Evolutionary conservation across 2,797 vertebrate species (phyloP), one percentile per base, ranked within the genome.

Genomic region (Peromyscus melanophrys): DNA sequence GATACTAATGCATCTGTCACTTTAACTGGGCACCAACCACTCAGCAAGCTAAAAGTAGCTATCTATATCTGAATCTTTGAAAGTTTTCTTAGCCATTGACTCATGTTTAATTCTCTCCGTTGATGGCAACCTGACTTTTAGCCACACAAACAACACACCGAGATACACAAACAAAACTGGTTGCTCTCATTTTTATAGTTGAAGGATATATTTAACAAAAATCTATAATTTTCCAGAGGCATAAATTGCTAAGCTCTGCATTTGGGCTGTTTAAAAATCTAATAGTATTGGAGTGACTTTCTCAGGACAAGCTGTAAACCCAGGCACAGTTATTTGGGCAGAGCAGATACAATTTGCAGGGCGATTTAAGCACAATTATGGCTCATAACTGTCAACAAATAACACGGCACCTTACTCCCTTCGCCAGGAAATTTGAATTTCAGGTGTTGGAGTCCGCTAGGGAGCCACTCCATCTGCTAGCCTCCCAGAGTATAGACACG

Each of bases 41-140:
- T 97, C 82, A 76, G 93, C 94, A 91, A 97, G 97, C 92, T 98
- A 97, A 97, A 98, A 96, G 94, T 97, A 98, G 98, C 55, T 46
- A 65, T 94, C 61, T 61, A 59, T 94, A 89, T 97, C 97, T 94
- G 96, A 97, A 89, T 92, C 96, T 96, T 96, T 98, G 96, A 90
- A 96, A 97, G 96, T 87, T 96, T 98, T 97, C 96, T 97, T 92
- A 98, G 96, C 93, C 96, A 95, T 97, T 98, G 98, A 98, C 96
- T 98, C 98, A 98, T 97, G 96, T 96, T 97, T 97, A 97, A 94
- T 94, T 69, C 96, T 73, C 96, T 97, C 76, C 65, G 97, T 95
- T 98, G 98, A 98, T 98, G 97, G 98, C 98, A 98, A 98, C 98
- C 98, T 98, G 98, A 98, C 97, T 98, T 5, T 16, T 76, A 98